Evolutionary conservation across 2,888 invertebrate species (phyloP).

Genomic region (Heliconius cydno): DNA sequence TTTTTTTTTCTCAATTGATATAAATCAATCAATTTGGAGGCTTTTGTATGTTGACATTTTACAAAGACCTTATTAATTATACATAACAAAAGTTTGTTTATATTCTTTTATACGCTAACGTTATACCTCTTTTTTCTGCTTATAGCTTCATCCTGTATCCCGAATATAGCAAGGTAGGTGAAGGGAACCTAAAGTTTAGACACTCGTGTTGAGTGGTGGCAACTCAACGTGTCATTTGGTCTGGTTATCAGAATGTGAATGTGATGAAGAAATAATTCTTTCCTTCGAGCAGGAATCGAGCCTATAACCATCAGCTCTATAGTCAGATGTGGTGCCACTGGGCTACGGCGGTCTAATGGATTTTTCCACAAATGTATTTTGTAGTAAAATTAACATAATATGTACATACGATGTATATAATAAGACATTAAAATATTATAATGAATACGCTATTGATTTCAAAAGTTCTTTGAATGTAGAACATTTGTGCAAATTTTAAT

Average conservation of each 20-base stretch:
- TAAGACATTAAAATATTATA: too few relatives aligned
- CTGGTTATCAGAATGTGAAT: not conserved
- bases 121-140: not conserved
- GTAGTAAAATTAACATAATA: too few relatives aligned
- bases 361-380: too few relatives aligned
- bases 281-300: not conserved
- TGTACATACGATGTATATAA: too few relatives aligned
- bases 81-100: too few relatives aligned
- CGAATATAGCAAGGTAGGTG: not conserved
- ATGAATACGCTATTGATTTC: too few relatives aligned
- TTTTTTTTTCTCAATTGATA: not conserved
- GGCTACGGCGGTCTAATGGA: too few relatives aligned
- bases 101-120: not conserved
- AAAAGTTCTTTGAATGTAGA: too few relatives aligned
- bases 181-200: too few relatives aligned
- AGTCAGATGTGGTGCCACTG: too few relatives aligned
- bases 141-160: not conserved
- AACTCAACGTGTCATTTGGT: not conserved
- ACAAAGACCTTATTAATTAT: not conserved
- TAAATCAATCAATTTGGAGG: constrained; percentile 15
- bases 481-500: not conserved
- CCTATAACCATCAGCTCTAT: not conserved
- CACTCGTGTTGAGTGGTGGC: not conserved
- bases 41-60: constrained; percentile 4
- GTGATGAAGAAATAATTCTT: not conserved